Evolutionary conservation across 2,888 invertebrate genomes (phyloP).

Genomic region (Drosophila acutilabella): DNA sequence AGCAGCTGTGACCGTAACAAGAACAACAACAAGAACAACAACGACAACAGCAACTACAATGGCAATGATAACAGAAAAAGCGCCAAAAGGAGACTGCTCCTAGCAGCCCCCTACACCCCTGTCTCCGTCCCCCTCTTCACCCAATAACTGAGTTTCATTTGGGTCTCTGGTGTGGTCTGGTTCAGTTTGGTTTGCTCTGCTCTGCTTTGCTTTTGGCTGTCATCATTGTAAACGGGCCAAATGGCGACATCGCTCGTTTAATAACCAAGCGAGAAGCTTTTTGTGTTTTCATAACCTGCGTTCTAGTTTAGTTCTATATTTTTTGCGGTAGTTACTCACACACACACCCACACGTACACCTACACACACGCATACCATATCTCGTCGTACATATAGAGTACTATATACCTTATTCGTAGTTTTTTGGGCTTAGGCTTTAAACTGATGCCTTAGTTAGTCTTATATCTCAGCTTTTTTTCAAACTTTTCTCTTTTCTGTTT

Average conservation of each 20-base stretch:
- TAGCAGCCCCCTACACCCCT: background rate
- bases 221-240: slow-evolving; percentile 20
- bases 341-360: slow-evolving; percentile 26
- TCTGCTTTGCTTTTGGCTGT: slow-evolving; percentile 15
- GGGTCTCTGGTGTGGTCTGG: slow-evolving; percentile 19
- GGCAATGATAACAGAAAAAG: slow-evolving; percentile 56
- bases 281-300: slow-evolving; percentile 74
- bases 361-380: slow-evolving; percentile 21
- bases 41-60: slow-evolving; percentile 35
- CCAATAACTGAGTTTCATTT: slow-evolving; percentile 65
- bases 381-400: background rate
- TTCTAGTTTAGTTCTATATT: slow-evolving; percentile 54
- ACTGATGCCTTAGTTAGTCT: slow-evolving; percentile 21
- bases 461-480: slow-evolving; percentile 13
- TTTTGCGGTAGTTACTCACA: slow-evolving; percentile 36
- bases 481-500: slow-evolving; percentile 4
- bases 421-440: slow-evolving; percentile 37
- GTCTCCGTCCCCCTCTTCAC: too few species aligned
- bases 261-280: slow-evolving; percentile 61
- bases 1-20: slow-evolving; percentile 72
- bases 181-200: slow-evolving; percentile 18
- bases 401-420: slow-evolving; percentile 19
- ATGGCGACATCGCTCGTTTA: slow-evolving; percentile 57
- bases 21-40: slow-evolving; percentile 22
- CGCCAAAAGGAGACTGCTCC: slow-evolving; percentile 60